Evolutionary conservation across 2,113 vertebrate genomes (phyloP).

Genomic region (Mystacornis crossleyi): DNA sequence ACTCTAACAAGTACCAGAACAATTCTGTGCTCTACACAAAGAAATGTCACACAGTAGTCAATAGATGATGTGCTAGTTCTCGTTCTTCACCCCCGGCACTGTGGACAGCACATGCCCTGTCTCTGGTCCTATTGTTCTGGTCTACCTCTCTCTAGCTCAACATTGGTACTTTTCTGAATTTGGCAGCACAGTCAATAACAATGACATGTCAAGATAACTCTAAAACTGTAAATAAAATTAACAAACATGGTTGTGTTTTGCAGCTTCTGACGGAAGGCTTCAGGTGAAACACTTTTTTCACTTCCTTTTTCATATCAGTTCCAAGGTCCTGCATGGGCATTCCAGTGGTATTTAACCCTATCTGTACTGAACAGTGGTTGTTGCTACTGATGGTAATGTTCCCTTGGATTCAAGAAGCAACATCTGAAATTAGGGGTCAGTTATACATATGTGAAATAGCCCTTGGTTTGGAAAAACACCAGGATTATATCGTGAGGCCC

Average conservation of each 20-base stretch:
- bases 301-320: not conserved
- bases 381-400: not conserved
- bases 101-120: not conserved
- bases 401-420: not conserved
- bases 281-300: not conserved
- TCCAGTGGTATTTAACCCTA: not conserved
- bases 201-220: not conserved
- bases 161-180: not conserved
- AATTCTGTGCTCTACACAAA: not conserved
- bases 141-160: not conserved
- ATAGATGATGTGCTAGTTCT: not conserved
- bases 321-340: not conserved
- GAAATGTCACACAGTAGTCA: not conserved
- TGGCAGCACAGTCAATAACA: not conserved
- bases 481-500: not conserved
- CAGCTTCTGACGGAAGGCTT: not conserved
- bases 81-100: not conserved
- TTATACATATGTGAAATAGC: not conserved
- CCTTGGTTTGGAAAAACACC: not conserved
- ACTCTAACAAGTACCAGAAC: not conserved
- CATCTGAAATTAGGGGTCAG: not conserved
- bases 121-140: not conserved
- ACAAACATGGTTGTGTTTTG: not conserved
- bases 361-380: not conserved
- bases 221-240: not conserved